phyloP scores from a whole-genome alignment of 2,888 invertebrate species.

The Cheilosia impressa region DNA sequence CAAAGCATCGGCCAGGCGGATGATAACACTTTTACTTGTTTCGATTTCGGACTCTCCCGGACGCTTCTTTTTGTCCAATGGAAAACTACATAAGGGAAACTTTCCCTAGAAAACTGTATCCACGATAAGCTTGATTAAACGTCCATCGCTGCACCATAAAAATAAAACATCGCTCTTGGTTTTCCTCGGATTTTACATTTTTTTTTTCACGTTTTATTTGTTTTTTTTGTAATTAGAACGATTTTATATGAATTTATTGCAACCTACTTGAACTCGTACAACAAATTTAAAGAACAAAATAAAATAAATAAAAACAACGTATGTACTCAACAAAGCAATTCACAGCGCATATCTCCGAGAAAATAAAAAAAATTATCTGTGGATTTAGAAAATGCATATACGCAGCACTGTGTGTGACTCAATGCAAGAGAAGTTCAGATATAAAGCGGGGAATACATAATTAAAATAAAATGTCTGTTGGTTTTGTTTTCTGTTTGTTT shows the following conservation, averaged over 20 bases:
- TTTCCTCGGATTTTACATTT: constrained; percentile 70
- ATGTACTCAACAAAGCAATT: constrained; percentile 55
- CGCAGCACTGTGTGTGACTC: constrained; percentile 15
- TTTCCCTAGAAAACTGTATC: no score
- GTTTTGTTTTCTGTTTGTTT: constrained; percentile 19
- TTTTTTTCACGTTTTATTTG: constrained; percentile 51
- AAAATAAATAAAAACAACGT: constrained; percentile 21
- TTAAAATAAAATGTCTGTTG: constrained; percentile 44
- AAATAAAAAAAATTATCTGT: constrained; percentile 35
- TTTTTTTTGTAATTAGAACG: constrained; percentile 48
- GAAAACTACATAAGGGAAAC: no score
- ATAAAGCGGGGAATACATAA: constrained; percentile 6
- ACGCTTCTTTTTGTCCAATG: no score
- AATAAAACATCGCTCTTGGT: constrained; percentile 43
- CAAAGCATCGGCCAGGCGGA: no score
- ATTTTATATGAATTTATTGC: constrained; percentile 52
- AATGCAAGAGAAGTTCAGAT: constrained; percentile 18
- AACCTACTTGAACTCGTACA: constrained; percentile 48
- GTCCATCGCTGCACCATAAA: not conserved
- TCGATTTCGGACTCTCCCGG: no score
- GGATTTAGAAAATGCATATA: not conserved
- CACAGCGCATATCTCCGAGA: constrained; percentile 71
- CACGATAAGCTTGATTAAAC: no score
- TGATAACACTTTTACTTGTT: no score
- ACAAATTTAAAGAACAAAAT: constrained; percentile 41